Evolutionary conservation across 1,140 invertebrate genomes (phyloP).

Genomic region (Drosophila auraria): DNA sequence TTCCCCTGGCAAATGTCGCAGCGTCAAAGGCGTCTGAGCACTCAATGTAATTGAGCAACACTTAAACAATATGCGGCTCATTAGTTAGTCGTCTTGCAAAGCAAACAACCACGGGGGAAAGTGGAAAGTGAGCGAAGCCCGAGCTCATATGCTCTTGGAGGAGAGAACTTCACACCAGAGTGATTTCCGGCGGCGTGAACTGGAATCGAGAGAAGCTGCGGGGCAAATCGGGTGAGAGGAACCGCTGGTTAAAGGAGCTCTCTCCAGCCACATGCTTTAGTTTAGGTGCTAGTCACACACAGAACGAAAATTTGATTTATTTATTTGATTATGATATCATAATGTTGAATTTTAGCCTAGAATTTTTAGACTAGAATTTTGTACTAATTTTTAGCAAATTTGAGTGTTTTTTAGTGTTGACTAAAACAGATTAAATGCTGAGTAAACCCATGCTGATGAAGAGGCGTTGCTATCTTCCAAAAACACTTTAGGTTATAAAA

Average conservation of each 20-base stretch:
- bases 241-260: slow-evolving; percentile 17
- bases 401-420: no score
- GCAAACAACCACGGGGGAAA: slow-evolving; percentile 43
- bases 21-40: slow-evolving; percentile 54
- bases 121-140: slow-evolving; percentile 13
- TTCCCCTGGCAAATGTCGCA: slow-evolving; percentile 40
- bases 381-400: not conserved
- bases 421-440: not conserved
- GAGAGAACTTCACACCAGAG: slow-evolving; percentile 67
- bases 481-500: not conserved
- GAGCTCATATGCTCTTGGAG: slow-evolving; percentile 18
- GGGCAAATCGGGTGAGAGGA: slow-evolving; percentile 12
- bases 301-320: not conserved
- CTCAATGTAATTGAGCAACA: slow-evolving; percentile 81
- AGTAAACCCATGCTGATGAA: no score
- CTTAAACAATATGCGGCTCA: slow-evolving; percentile 79
- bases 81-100: slow-evolving; percentile 68
- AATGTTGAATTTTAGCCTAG: not conserved
- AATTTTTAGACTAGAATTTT: not conserved
- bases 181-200: slow-evolving; percentile 71
- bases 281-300: slow-evolving; percentile 20
- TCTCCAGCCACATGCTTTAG: slow-evolving; percentile 42
- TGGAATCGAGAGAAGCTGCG: slow-evolving; percentile 53
- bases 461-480: no score
- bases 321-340: not conserved